Evolutionary conservation across 2,113 vertebrate species (phyloP), one percentile per base, ranked within the genome.

Genomic region (Galbula dea): DNA sequence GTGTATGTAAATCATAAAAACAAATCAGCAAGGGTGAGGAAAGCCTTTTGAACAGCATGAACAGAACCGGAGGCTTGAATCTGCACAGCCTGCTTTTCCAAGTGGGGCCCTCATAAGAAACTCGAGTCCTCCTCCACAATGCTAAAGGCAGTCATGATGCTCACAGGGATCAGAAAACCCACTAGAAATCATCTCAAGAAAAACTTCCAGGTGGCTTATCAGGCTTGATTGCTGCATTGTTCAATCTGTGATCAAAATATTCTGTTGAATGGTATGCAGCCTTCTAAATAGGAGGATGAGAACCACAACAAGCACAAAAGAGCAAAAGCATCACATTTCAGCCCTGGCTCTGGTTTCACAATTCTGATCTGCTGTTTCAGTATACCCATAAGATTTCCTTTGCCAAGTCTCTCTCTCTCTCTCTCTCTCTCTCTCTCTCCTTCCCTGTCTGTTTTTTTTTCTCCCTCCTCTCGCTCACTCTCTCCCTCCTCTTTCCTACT

Each of bases 101-200:
- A 97, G 96, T 94, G 94, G 98, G 95, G 90, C 98, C 97, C 97
- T 97, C 97, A 96, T 96, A 95, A 97, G 97, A 97, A 97, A 97
- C 96, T 96, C 78, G 95, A 98, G 96, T 97, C 96, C 98, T 98
- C 98, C 98, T 98, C 98, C 98, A 97, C 97, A 98, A 84, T 77
- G 96, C 97, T 98, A 97, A 97, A 97, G 95, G 97, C 98, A 95
- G 96, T 96, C 98, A 97, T 97, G 97, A 97, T 97, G 97, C 97
- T 97, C 97, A 97, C 96, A 97, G 97, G 97, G 96, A 98, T 98
- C 97, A 95, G 97, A 97, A 97, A 98, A 97, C 91, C 93, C 97
- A 94, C 95, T 95, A 75, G 97, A 95, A 98, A 98, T 97, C 98
- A 67, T 97, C 97, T 97, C 96, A 95, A 76, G 96, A 95, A 97